Evolutionary conservation across 2,888 invertebrate species (phyloP).

Genomic region (Rotaria magnacalcarata): DNA sequence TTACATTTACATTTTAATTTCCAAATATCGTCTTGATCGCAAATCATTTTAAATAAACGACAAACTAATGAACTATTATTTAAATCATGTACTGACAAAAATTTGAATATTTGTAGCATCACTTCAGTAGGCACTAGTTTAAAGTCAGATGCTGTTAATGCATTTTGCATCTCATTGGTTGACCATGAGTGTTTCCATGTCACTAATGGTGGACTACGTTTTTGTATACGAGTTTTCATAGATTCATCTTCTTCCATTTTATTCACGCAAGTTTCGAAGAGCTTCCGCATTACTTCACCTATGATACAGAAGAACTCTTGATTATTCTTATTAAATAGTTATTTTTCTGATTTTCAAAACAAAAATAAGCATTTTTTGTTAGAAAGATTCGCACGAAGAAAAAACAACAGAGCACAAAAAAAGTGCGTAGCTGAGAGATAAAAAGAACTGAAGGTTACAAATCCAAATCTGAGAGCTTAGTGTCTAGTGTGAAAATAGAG

Average conservation of each 20-base stretch:
- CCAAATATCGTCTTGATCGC: slow-evolving; percentile 15
- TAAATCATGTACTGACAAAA: not conserved
- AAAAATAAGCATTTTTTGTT: too few species aligned
- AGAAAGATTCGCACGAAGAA: too few species aligned
- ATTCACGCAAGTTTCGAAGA: too few species aligned
- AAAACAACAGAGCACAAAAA: too few species aligned
- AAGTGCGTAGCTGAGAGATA: too few species aligned
- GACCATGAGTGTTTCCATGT: slow-evolving; percentile 6
- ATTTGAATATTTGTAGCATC: not conserved
- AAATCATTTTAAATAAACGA: slow-evolving; percentile 12
- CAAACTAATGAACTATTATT: not conserved
- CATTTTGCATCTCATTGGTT: not conserved
- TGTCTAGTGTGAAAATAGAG: too few species aligned
- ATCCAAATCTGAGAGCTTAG: too few species aligned
- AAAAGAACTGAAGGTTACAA: too few species aligned
- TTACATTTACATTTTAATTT: not conserved
- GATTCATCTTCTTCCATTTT: not conserved
- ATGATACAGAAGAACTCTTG: too few species aligned
- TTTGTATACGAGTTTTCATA: not conserved
- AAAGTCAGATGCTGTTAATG: not conserved
- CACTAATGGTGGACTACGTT: not conserved
- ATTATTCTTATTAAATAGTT: too few species aligned
- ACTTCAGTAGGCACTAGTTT: not conserved
- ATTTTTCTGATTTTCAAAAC: too few species aligned
- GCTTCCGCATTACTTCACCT: too few species aligned